Conservation (phyloP, 2,888 invertebrate species). For the Allolobophora icterica region DNA sequence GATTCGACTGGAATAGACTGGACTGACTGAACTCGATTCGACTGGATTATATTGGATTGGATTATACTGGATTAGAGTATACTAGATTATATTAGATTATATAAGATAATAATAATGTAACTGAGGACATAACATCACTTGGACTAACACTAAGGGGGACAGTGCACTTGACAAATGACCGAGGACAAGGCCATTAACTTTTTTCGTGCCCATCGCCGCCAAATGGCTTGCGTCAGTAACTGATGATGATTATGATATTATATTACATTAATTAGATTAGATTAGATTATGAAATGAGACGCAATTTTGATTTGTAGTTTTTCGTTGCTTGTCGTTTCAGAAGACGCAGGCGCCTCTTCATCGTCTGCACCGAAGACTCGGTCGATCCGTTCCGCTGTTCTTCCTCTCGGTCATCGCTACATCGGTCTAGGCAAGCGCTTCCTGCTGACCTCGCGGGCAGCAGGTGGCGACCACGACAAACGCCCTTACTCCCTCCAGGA, state of each 20-base stretch:
- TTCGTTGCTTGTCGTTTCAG: neutral
- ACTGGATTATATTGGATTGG: too few relatives aligned
- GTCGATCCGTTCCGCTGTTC: neutral
- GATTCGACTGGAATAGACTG: neutral
- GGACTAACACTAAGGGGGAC: too few relatives aligned
- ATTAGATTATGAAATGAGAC: neutral
- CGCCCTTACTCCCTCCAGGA: constrained; percentile 23
- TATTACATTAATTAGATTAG: neutral
- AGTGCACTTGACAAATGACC: too few relatives aligned
- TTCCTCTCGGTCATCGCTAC: constrained; percentile 12
- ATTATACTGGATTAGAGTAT: too few relatives aligned
- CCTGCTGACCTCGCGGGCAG: neutral
- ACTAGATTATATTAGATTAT: too few relatives aligned
- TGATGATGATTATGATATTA: too few relatives aligned
- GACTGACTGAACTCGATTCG: too few relatives aligned
- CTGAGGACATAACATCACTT: too few relatives aligned
- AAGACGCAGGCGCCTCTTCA: neutral
- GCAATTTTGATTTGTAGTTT: neutral
- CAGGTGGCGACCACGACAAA: neutral
- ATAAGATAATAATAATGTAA: too few relatives aligned
- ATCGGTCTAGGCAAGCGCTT: constrained; percentile 20
- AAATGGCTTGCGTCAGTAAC: too few relatives aligned
- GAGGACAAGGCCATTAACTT: too few relatives aligned
- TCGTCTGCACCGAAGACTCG: neutral
- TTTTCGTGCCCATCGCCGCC: too few relatives aligned